Base-by-base conservation (phyloP, 2,797 vertebrate genomes). In the Craterocephalus amniculus region DNA sequence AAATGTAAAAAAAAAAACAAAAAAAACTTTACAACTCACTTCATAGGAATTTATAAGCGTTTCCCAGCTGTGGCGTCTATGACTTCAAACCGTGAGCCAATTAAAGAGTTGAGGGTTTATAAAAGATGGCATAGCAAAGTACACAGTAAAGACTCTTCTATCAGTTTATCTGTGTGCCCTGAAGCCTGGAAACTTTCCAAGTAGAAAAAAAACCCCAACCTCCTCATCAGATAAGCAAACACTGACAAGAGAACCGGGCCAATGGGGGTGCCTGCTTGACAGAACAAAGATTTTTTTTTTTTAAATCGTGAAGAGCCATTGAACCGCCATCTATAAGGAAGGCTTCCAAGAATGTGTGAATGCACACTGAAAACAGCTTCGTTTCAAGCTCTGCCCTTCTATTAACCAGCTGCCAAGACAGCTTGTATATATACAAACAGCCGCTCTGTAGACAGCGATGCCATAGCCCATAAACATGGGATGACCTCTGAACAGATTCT, bases 1-100 rank as follows among this genome's bases (percentile, higher is more conserved):
- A 72, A 79, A 78, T 32, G 27, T 35, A 22, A 74, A 83, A 87
- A 90, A 85, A 83, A 87, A 90, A 85, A 4, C 32, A 6, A 4
- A 52, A 4, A 52, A 40, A 85, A 76, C 72, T 56, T 72, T 73
- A 72, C 43, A 76, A 65, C 63, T 81, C 76, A 78, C 57, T 45
- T 49, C 20, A 22, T 18, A 54, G 80, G 84, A 84, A 89, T 90
- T 86, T 72, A 80, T 49, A 54, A 2, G 57, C 61, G 36, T 78
- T 76, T 83, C 57, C 67, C 72, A 38, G 40, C 58, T 69, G 29
- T 6, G 26, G 61, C 48, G 67, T 61, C 32, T 67, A 26, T 29
- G 36, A 35, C n/a, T 12, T 51, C 58, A 38, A 6, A 43, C 49
- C 6, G 34, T 54, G 56, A 63, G 45, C 62, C 22, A 52, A 67